These are phyloP conservation scores for Nipponia nippon DNA, from an alignment of 2,113 vertebrate genomes.

Conservation along the genomic window DNA sequence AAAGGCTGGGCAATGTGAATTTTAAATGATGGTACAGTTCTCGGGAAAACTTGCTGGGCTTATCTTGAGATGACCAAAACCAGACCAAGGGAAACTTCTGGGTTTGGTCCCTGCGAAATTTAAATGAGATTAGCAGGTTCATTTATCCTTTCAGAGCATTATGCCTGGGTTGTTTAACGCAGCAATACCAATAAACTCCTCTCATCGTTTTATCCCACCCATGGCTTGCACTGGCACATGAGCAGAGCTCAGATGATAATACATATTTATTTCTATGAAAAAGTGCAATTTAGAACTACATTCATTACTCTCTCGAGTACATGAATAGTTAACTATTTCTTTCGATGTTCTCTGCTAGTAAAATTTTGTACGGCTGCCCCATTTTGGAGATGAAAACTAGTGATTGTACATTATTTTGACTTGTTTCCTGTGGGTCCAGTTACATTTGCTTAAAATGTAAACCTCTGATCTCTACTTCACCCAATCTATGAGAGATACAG, in stretches of 20 bases:
- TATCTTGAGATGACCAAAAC: neutral
- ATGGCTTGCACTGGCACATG: neutral
- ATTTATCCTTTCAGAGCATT: neutral
- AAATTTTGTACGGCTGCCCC: neutral
- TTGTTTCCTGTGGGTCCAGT: neutral
- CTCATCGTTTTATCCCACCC: neutral
- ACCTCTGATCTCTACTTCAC: neutral
- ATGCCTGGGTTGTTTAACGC: neutral
- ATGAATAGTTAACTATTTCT: neutral
- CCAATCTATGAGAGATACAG: neutral
- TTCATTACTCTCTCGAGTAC: neutral
- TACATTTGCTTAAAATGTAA: neutral
- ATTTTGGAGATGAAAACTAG: neutral
- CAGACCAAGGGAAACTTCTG: neutral
- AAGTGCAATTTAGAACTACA: neutral
- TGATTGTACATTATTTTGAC: neutral
- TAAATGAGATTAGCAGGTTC: neutral
- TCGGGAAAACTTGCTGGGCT: neutral
- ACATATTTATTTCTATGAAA: neutral
- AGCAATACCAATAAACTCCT: neutral
- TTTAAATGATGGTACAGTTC: neutral
- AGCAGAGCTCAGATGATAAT: neutral
- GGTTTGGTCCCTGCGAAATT: neutral
- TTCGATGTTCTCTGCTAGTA: neutral
- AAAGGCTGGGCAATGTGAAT: neutral